Evolutionary conservation across 1,140 invertebrate species (phyloP), one percentile per base, ranked within the genome.

Genomic region (Hirudo medicinalis): DNA sequence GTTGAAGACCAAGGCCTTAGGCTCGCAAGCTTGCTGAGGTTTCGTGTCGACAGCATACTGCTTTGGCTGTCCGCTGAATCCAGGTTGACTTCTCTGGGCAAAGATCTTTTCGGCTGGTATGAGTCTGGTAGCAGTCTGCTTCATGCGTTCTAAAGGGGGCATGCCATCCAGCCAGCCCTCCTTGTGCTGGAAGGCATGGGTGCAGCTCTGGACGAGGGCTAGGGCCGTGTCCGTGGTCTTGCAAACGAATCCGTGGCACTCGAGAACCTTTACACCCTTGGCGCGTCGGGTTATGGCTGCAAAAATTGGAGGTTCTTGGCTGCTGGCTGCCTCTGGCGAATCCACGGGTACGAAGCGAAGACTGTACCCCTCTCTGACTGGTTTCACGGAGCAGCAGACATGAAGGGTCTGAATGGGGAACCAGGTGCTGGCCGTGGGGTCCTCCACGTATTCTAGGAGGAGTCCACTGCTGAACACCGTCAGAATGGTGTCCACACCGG

Each of bases 231-330:
- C 73, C 36, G 76, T 73, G 15, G 76, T 75, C 25, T 94, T 94
- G 82, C 94, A 97, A 76, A 99, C 93, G 82, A 99, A 99, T 36
- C 93, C 93, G 83, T 99, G 95, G 85, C 96, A 99, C 84, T 99
- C 96, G 17, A 99, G 85, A 20, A 99, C 82, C 84, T 97, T 98
- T 75, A 97, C 95, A n/a, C 96, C 95, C 13, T 91, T 91, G 4
- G 94, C 97, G 55, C 95, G 86, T 43, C 95, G 86, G 57, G 97
- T 84, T 67, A 99, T 97, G 71, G 93, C 93, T 43, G 95, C 93
- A 83, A 99, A 99, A 57, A 99, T 86, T 13, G 96, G 95, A 54
- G 96, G 96, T 80, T 87, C 57, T 87, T 85, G 77, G 49, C 72
- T 71, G 5, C 76, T 77, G 2, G 76, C 75, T 4, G 78, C 77